Evolutionary conservation across 2,888 invertebrate species (phyloP), one percentile per base, ranked within the genome.

Genomic region (Nipponacmea schrenckii): DNA sequence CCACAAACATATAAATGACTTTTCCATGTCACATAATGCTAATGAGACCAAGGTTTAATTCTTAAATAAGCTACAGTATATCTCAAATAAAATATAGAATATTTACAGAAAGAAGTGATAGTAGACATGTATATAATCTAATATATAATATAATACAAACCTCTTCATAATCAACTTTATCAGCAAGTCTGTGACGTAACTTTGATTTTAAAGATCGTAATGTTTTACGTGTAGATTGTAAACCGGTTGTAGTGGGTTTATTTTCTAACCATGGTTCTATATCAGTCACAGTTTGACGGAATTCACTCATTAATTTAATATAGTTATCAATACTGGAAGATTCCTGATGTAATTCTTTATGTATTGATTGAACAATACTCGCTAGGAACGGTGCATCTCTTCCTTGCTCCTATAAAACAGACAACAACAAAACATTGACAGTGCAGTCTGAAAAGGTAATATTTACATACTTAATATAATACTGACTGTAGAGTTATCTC

Each of bases 141-240:
- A n/a, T n/a, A n/a, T n/a, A n/a, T n/a, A n/a, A n/a, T n/a, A n/a
- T n/a, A n/a, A n/a, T n/a, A 67, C 69, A 17, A 67, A 84, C 87
- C 83, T 87, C 87, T 71, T 85, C 86, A 8, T 84, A 68, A 76
- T 87, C 87, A 31, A 81, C 79, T 74, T 83, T 83, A 68, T 87
- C 86, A 7, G 86, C 87, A 71, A 85, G 79, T 64, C 78, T 81
- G 66, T 87, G 87, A 8, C 87, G 70, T 7, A 87, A 75, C 69
- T 85, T 84, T 3, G 86, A 86, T 71, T 84, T 83, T 12, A 86
- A 74, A 31, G 78, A 62, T 15, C 84, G 74, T 62, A 86, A 78
- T 5, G 73, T 74, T 71, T 83, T 82, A 48, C 83, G 77, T 17
- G 79, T 79, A 39, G 79, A 79, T 45, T 78, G 77, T 15, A 87